Evolutionary conservation across 2,888 invertebrate species (phyloP).

Genomic region (Deilephila elpenor): DNA sequence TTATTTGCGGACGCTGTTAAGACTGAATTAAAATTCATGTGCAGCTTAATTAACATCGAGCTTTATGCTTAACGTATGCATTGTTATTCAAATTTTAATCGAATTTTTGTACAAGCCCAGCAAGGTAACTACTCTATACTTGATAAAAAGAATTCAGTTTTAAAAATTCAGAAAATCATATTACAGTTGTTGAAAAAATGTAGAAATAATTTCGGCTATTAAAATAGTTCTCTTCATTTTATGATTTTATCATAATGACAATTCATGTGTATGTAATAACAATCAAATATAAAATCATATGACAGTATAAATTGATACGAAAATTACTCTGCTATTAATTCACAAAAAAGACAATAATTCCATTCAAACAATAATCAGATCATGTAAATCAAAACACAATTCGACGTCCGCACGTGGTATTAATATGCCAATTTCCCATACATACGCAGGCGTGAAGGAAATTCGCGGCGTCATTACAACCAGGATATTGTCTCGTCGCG

Average conservation of each 20-base stretch:
- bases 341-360: too few species aligned
- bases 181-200: not conserved
- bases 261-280: too few species aligned
- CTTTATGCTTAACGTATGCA: not conserved
- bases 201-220: too few species aligned
- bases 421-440: not conserved
- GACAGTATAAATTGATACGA: too few species aligned
- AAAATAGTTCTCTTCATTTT: too few species aligned
- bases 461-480: not conserved
- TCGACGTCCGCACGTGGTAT: not conserved
- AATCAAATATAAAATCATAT: too few species aligned
- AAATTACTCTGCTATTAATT: too few species aligned
- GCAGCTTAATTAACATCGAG: not conserved
- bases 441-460: not conserved
- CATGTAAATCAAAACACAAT: not conserved
- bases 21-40: not conserved
- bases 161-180: not conserved
- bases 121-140: too few species aligned
- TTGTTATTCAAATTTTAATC: not conserved
- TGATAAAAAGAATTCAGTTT: too few species aligned
- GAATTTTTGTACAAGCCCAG: not conserved
- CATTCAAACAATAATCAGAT: too few species aligned
- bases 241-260: too few species aligned
- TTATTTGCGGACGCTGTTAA: conserved; percentile 14
- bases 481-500: conserved; percentile 6